Evolutionary conservation across 2,113 vertebrate genomes (phyloP).

Genomic region (Meles meles): DNA sequence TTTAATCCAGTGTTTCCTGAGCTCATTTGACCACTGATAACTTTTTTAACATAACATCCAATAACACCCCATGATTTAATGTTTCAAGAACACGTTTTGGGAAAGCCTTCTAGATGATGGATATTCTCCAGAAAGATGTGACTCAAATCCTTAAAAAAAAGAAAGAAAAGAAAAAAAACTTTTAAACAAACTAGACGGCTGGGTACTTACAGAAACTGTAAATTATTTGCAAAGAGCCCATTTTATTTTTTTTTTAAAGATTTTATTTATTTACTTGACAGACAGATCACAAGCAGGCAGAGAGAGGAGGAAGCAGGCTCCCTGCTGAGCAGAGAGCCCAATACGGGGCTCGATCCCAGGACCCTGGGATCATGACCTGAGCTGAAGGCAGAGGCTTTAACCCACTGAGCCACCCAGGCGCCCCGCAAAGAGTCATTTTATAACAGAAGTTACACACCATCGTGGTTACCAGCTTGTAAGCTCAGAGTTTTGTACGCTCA

Average conservation of each 20-base stretch:
- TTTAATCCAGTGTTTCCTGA: slow-evolving; percentile 14
- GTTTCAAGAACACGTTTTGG: not conserved
- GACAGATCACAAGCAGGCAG: too few relatives aligned
- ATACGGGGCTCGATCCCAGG: too few relatives aligned
- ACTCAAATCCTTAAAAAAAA: not conserved
- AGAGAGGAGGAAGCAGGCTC: too few relatives aligned
- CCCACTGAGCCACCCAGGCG: too few relatives aligned
- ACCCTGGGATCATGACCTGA: too few relatives aligned
- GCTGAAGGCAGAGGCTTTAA: too few relatives aligned
- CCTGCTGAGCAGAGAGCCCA: too few relatives aligned
- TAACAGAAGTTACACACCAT: not conserved
- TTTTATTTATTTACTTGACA: too few relatives aligned
- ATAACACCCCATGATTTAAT: not conserved
- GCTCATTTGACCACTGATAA: not conserved
- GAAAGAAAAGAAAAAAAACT: not conserved
- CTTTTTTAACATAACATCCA: not conserved
- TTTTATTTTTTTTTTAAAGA: too few relatives aligned
- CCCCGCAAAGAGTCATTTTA: not conserved
- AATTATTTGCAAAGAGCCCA: slow-evolving; percentile 8
- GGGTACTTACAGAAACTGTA: not conserved
- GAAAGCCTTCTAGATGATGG: not conserved
- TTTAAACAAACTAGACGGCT: not conserved
- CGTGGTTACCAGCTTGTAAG: not conserved
- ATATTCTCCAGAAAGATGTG: slow-evolving; percentile 16
- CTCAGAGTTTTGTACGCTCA: not conserved